Evolutionary conservation across 2,113 vertebrate species (phyloP).

Genomic region (Orthochromis indermauri): DNA sequence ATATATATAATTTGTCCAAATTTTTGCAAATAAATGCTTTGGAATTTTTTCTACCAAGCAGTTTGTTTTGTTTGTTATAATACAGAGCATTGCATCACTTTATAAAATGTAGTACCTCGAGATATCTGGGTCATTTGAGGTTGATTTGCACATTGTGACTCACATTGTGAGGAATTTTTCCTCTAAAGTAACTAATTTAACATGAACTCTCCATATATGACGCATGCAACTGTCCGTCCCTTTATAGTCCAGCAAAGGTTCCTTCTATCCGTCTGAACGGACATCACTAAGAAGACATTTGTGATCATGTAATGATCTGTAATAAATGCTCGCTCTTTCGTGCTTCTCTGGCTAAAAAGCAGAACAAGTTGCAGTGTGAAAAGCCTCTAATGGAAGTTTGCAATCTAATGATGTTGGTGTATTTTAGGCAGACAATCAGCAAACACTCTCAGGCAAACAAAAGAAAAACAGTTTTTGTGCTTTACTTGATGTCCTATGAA

Average conservation of each 20-base stretch:
- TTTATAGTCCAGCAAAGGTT: background rate
- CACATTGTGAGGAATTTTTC: background rate
- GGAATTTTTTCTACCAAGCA: background rate
- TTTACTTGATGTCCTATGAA: background rate
- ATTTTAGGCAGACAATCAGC: background rate
- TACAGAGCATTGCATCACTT: background rate
- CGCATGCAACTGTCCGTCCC: background rate
- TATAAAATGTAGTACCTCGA: background rate
- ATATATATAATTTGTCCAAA: background rate
- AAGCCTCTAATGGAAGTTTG: background rate
- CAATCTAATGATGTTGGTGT: background rate
- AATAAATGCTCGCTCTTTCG: background rate
- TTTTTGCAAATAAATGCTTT: background rate
- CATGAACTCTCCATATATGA: background rate
- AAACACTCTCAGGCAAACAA: background rate
- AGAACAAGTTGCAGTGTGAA: background rate
- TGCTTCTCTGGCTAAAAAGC: background rate
- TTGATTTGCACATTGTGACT: background rate
- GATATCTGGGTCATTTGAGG: background rate
- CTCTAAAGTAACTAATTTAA: background rate
- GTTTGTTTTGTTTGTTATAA: background rate
- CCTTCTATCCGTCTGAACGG: background rate
- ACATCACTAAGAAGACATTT: background rate
- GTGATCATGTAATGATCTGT: background rate
- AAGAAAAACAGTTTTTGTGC: background rate